Evolutionary conservation across 2,888 invertebrate genomes (phyloP).

Genomic region (Halocaridina rubra): DNA sequence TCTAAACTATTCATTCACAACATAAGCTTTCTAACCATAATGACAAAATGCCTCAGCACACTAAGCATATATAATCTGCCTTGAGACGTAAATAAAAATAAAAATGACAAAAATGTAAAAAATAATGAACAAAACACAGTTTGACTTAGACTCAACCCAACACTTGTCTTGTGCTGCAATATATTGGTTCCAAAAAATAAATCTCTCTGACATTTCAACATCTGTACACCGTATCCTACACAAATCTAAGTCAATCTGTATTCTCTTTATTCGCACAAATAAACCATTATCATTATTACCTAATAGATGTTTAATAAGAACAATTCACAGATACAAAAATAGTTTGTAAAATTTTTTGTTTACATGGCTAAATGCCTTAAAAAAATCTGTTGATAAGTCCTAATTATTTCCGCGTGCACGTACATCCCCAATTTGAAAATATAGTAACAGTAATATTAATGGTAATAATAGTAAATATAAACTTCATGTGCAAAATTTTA

Average conservation of each 20-base stretch:
- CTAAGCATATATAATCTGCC: neutral
- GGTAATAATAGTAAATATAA: constrained; percentile 22
- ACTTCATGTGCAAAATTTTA: constrained; percentile 44
- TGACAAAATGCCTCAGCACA: neutral
- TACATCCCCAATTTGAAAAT: constrained; percentile 9
- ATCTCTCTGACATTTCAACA: constrained; percentile 56
- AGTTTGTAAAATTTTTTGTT: constrained; percentile 53
- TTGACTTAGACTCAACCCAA: constrained; percentile 45
- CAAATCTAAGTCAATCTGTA: constrained; percentile 54
- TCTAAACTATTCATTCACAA: too few species aligned
- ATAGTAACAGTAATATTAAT: constrained; percentile 13
- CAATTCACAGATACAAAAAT: constrained; percentile 55
- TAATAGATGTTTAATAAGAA: constrained; percentile 33
- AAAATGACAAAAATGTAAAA: neutral
- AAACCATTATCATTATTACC: neutral
- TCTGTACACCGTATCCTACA: constrained; percentile 45
- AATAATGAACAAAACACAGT: constrained; percentile 13
- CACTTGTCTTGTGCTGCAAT: constrained; percentile 52
- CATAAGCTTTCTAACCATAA: too few species aligned
- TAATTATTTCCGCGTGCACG: constrained; percentile 34
- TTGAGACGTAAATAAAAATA: neutral
- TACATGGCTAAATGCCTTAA: constrained; percentile 35
- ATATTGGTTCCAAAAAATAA: constrained; percentile 58
- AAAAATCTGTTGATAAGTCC: too few species aligned
- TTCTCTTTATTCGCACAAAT: constrained; percentile 27